A percentile compares a stretch with the other conserved stretches of the same genome.
Conservation (phyloP, 1,140 invertebrate genomes). For the Uloborus diversus region DNA sequence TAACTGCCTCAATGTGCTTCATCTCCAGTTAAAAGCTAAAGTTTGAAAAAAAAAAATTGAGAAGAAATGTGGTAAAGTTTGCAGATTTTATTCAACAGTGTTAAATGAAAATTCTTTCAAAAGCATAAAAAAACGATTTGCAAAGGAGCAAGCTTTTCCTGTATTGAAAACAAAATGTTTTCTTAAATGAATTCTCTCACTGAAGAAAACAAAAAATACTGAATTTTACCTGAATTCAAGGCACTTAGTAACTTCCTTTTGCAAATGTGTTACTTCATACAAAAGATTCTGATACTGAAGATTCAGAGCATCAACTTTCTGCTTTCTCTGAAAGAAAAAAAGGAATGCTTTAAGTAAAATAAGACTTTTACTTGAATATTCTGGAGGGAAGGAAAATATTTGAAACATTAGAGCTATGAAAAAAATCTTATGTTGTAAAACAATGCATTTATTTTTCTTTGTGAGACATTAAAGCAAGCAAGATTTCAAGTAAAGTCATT, state of each 20-base stretch:
- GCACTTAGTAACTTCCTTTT: slow-evolving; percentile 93
- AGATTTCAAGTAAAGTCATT: too few relatives aligned
- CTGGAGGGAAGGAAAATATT: neutral
- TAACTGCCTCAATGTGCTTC: too few relatives aligned
- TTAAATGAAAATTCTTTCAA: neutral
- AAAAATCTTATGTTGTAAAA: too few relatives aligned
- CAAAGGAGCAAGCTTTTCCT: too few relatives aligned
- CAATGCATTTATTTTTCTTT: too few relatives aligned
- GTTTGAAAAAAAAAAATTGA: neutral
- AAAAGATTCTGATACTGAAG: slow-evolving; percentile 92
- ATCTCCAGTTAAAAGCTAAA: too few relatives aligned
- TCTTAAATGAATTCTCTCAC: too few relatives aligned
- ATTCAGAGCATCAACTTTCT: slow-evolving; percentile 87
- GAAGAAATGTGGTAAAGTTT: slow-evolving; percentile 15
- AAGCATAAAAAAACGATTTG: too few relatives aligned
- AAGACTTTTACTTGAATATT: neutral
- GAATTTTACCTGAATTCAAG: slow-evolving; percentile 88
- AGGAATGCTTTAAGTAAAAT: neutral
- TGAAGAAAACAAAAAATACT: too few relatives aligned
- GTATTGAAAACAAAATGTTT: too few relatives aligned
- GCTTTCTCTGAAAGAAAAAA: slow-evolving; percentile 73
- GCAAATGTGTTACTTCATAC: slow-evolving; percentile 92
- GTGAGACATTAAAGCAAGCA: too few relatives aligned
- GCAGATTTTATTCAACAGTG: neutral
- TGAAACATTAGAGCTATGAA: too few relatives aligned